Evolutionary conservation across 2,888 invertebrate genomes (phyloP).

Genomic region (Ethmia dodecea): DNA sequence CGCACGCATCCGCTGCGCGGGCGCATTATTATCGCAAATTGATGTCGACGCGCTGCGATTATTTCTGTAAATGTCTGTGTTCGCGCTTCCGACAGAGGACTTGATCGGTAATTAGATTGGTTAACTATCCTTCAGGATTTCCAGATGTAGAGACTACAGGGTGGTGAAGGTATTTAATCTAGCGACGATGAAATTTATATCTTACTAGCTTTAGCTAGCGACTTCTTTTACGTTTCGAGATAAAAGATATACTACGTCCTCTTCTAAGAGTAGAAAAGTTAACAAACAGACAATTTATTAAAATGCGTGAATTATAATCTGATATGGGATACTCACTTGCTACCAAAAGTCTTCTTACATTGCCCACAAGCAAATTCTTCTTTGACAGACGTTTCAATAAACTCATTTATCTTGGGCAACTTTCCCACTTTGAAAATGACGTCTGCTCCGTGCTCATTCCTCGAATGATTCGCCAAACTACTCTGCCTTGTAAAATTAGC

Average conservation of each 20-base stretch:
- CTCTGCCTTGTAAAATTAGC: conserved; percentile 82
- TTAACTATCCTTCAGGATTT: too few species aligned
- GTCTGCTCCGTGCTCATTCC: conserved; percentile 61
- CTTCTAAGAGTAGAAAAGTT: too few species aligned
- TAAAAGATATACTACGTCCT: too few species aligned
- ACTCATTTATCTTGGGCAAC: conserved; percentile 21
- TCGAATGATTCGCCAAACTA: conserved; percentile 80
- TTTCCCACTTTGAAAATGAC: conserved; percentile 22
- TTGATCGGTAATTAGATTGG: not conserved
- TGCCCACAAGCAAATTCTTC: conserved; percentile 33
- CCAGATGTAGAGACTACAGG: too few species aligned
- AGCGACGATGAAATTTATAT: too few species aligned
- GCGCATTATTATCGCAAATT: conserved; percentile 33
- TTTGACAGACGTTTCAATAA: conserved; percentile 13
- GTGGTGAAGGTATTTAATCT: too few species aligned
- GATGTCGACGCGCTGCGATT: conserved; percentile 38
- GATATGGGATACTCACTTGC: conserved; percentile 47
- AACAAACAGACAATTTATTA: too few species aligned
- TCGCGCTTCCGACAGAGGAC: conserved; percentile 1
- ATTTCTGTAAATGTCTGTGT: conserved; percentile 33
- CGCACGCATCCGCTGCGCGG: conserved; percentile 53
- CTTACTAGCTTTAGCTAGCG: too few species aligned
- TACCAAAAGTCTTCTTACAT: conserved; percentile 41
- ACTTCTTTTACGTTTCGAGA: too few species aligned
- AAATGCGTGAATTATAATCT: too few species aligned